Percentiles rank a stretch among this genome's conserved stretches.
phyloP scores from a whole-genome alignment of 2,888 invertebrate genomes.

The Nomada goodeniana region DNA sequence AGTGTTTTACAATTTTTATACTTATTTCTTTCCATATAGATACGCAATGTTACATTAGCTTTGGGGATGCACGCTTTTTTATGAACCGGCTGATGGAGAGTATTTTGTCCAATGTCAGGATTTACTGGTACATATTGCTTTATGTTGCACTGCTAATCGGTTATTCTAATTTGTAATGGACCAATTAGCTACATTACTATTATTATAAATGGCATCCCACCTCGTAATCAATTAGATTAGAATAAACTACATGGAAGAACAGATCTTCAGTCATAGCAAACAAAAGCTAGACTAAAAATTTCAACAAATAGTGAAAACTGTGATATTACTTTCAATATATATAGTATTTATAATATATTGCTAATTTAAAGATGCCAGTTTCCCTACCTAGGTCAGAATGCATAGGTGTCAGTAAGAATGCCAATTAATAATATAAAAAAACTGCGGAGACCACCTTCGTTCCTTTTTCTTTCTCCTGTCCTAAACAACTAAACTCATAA shows the following conservation, averaged over 20 bases:
- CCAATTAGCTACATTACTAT: constrained; percentile 73
- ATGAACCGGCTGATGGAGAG: constrained; percentile 73
- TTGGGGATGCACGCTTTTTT: constrained; percentile 9
- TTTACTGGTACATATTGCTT: constrained; percentile 81
- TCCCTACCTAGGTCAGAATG: constrained; percentile 54
- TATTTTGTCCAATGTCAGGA: constrained; percentile 81
- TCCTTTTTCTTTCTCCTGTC: background rate
- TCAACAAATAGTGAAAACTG: constrained; percentile 69
- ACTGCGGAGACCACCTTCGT: constrained; percentile 15
- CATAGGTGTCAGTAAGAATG: constrained; percentile 74
- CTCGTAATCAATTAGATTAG: constrained; percentile 71
- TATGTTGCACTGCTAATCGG: constrained; percentile 71
- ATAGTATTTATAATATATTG: constrained; percentile 45
- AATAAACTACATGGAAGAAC: constrained; percentile 83
- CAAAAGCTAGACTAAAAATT: constrained; percentile 74
- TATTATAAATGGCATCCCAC: constrained; percentile 71
- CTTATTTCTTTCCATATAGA: constrained; percentile 29
- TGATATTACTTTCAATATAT: constrained; percentile 63
- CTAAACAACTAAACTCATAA: constrained; percentile 58
- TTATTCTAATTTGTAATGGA: constrained; percentile 69
- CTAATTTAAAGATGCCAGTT: constrained; percentile 67
- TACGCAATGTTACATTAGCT: constrained; percentile 7
- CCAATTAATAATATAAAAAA: constrained; percentile 63
- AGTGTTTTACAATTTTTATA: constrained; percentile 22
- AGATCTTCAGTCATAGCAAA: constrained; percentile 81